Base-by-base conservation (phyloP, 2,888 invertebrate species). In the Pammene fasciana region DNA sequence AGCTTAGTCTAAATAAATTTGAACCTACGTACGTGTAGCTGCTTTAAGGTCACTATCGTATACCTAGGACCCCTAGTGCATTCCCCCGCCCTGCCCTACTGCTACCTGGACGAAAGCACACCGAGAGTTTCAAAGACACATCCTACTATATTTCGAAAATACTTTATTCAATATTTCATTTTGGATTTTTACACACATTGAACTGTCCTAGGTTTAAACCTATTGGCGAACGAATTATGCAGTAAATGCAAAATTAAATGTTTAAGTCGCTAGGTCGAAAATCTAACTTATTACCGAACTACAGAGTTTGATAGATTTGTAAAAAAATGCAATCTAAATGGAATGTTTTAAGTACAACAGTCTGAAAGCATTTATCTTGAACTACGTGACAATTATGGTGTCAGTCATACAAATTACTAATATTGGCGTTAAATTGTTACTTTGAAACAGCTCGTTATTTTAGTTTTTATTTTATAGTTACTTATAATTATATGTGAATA, bases 331-430 rank as follows among this genome's bases (percentile, higher is more conserved):
- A 50, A 46, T 67, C 64, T 84, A 85, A 86, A 88, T 91, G 92
- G 91, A 92, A 91, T 92, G 91, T 90, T 88, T 56, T 89, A 91
- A 90, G 89, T 91, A 92, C 90, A 80, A 87, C 86, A 90, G 88
- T 90, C 88, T 90, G 88, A 77, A 90, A 89, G 89, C 89, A 76
- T 83, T 5, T 0, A 1, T 6, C 14, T 79, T 43, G 18, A 82
- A 76, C 72, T 81, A 82, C 77, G 79, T 83, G 87, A 87, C 86
- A 86, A 82, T 80, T 83, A 85, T 84, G 85, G 85, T 81, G 85
- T 89, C 89, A 89, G 89, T 90, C 90, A 84, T 89, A 85, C 74
- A 80, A 82, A 72, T 67, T 70, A 79, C 54, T 54, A 80, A 75
- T 79, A 81, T 82, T 81, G 82, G 85, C 83, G 81, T 82, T 82